A percentile compares a stretch with the other conserved stretches of the same genome.
These are phyloP conservation scores for Coregonus ussuriensis DNA, from an alignment of 2,797 vertebrate genomes.

Conservation along the genomic window DNA sequence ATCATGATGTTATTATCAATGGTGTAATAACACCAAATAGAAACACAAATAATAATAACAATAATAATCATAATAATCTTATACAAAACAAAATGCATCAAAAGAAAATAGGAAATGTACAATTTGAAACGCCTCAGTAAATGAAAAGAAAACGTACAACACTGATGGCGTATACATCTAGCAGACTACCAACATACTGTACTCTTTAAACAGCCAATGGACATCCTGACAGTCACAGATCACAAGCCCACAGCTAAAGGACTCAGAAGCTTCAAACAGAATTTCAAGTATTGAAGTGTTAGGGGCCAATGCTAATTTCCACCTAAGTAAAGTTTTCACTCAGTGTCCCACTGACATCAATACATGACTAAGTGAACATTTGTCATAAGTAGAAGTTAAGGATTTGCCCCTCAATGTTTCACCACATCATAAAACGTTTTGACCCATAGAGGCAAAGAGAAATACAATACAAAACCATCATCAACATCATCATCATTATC, in stretches of 20 bases:
- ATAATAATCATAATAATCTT: slow-evolving; percentile 36
- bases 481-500: too few relatives aligned
- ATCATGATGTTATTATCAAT: slow-evolving; percentile 24
- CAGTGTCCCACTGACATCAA: neutral
- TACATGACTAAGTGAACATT: neutral
- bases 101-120: slow-evolving; percentile 49
- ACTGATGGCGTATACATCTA: slow-evolving; percentile 48
- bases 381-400: neutral
- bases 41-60: slow-evolving; percentile 22
- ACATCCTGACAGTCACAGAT: slow-evolving; percentile 48
- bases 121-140: slow-evolving; percentile 50
- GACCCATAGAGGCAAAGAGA: slow-evolving; percentile 61
- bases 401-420: slow-evolving; percentile 38
- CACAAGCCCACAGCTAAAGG: slow-evolving; percentile 49
- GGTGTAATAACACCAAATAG: too few relatives aligned
- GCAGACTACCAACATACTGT: slow-evolving; percentile 19
- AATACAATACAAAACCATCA: slow-evolving; percentile 43
- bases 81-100: slow-evolving; percentile 61
- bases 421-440: slow-evolving; percentile 47
- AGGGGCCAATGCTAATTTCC: neutral
- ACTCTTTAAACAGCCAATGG: neutral
- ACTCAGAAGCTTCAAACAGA: slow-evolving; percentile 70
- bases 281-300: slow-evolving; percentile 78
- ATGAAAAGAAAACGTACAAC: slow-evolving; percentile 42
- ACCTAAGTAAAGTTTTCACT: neutral